Conservation (phyloP, 2,113 vertebrate species). For the Trachemys scripta region DNA sequence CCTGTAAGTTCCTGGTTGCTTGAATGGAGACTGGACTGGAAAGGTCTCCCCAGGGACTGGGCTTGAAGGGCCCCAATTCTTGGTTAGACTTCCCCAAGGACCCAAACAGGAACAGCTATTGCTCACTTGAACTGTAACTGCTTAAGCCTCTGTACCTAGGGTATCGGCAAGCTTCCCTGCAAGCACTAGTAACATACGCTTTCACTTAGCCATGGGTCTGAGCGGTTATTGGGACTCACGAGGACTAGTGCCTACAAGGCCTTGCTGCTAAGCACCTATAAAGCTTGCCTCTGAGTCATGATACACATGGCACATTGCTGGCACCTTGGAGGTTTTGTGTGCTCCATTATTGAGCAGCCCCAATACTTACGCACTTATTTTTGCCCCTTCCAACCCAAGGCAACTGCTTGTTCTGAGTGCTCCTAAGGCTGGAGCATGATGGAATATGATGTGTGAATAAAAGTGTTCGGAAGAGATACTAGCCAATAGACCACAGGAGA, state of each 20-base stretch:
- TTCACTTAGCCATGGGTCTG: background rate
- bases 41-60: background rate
- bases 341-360: background rate
- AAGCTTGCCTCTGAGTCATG: background rate
- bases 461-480: background rate
- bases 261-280: background rate
- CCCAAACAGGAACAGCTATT: background rate
- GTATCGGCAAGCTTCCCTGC: background rate
- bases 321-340: background rate
- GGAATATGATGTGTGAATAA: background rate
- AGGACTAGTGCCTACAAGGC: background rate
- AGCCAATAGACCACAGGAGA: background rate
- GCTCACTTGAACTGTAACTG: background rate
- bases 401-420: background rate
- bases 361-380: background rate
- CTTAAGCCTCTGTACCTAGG: background rate
- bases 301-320: background rate
- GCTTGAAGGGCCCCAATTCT: background rate
- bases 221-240: background rate
- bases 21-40: background rate
- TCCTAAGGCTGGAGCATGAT: background rate
- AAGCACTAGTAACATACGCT: background rate
- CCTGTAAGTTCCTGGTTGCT: background rate
- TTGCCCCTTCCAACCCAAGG: background rate
- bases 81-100: background rate